phyloP scores from a whole-genome alignment of 1,140 invertebrate genomes.

The Phocides pigmalion region DNA sequence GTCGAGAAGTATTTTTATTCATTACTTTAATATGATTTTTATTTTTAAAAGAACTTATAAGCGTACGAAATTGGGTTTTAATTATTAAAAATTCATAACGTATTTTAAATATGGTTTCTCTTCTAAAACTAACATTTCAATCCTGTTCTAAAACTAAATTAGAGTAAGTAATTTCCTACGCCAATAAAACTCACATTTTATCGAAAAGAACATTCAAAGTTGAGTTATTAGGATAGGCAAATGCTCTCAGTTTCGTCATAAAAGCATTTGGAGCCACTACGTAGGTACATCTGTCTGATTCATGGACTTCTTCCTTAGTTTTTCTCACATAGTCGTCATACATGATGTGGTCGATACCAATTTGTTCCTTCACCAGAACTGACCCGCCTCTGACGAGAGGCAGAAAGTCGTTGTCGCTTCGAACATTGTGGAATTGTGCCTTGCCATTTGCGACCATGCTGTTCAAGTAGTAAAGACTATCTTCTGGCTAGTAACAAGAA shows the following conservation, averaged over 20 bases:
- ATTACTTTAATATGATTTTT: no score
- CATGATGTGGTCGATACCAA: slow-evolving; percentile 86
- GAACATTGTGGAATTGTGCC: slow-evolving; percentile 57
- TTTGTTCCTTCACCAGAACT: slow-evolving; percentile 88
- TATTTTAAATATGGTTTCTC: no score
- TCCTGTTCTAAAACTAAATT: not conserved
- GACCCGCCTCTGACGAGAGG: slow-evolving; percentile 79
- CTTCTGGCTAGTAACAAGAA: slow-evolving; percentile 57
- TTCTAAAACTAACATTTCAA: no score
- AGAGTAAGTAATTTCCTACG: not conserved
- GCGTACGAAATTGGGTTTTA: no score
- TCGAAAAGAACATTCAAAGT: slow-evolving; percentile 85
- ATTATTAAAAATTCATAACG: no score
- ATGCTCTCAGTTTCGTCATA: slow-evolving; percentile 86
- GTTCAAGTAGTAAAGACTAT: slow-evolving; percentile 65
- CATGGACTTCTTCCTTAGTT: slow-evolving; percentile 82
- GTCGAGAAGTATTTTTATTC: no score
- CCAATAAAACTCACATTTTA: slow-evolving; percentile 85
- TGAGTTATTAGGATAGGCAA: slow-evolving; percentile 87
- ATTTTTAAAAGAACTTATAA: no score
- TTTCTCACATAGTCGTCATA: slow-evolving; percentile 88
- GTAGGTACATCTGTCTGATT: slow-evolving; percentile 88
- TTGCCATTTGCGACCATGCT: slow-evolving; percentile 68
- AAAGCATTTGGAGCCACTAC: slow-evolving; percentile 88
- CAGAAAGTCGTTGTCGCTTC: slow-evolving; percentile 71